Percentiles rank a stretch among this genome's conserved stretches.
Evolutionary conservation across 1,140 invertebrate genomes (phyloP).

Genomic region (Pseudomyrmex pallidus): DNA sequence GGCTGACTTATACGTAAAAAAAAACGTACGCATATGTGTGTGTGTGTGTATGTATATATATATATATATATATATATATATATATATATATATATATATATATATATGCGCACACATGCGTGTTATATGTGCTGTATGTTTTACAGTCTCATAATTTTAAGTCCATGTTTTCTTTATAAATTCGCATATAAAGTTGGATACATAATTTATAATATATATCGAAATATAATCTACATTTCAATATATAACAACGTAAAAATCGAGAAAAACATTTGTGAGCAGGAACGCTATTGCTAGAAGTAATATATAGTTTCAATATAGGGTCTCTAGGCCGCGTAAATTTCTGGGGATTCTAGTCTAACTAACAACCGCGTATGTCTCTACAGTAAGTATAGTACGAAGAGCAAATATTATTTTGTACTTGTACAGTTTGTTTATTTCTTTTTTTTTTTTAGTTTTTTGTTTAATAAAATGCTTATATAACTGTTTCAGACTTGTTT

Average conservation of each 20-base stretch:
- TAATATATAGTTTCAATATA: neutral
- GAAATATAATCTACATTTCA: neutral
- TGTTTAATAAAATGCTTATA: slow-evolving; percentile 31
- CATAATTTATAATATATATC: slow-evolving; percentile 3
- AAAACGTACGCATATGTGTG: no score
- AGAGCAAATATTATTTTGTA: slow-evolving; percentile 35
- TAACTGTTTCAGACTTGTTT: slow-evolving; percentile 22
- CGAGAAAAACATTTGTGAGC: slow-evolving; percentile 10
- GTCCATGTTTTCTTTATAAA: no score
- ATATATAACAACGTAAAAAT: neutral
- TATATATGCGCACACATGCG: no score
- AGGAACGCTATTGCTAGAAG: slow-evolving; percentile 33
- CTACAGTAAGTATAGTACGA: neutral
- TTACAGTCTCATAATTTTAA: no score
- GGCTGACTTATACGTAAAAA: no score
- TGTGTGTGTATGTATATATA: no score
- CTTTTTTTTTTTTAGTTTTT: slow-evolving; percentile 6
- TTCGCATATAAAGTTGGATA: neutral
- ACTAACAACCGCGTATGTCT: neutral
- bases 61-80: no score
- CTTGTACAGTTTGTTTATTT: slow-evolving; percentile 17
- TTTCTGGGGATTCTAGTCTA: slow-evolving; percentile 10
- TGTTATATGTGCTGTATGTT: no score
- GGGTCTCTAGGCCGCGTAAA: slow-evolving; percentile 1
- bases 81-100: no score